Base-by-base conservation (phyloP, 2,113 vertebrate genomes). In the Apaloderma vittatum region DNA sequence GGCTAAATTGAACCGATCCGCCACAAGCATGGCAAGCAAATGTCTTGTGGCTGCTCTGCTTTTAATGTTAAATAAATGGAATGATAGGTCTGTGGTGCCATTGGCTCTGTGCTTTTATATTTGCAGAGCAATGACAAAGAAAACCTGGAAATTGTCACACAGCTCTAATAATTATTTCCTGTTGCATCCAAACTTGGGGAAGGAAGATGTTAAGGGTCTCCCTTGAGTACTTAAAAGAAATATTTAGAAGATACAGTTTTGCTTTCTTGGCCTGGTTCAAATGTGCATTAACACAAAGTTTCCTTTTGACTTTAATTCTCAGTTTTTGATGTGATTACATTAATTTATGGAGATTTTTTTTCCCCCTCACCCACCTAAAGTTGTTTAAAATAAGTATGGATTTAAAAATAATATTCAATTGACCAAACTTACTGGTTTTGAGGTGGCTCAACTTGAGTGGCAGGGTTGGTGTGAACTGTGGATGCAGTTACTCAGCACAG, bases 201-300 rank as follows among this genome's bases (percentile, higher is more conserved):
- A 63, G 66, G 79, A 83, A 73, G 55, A 24, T 58, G 15, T 75
- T 75, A 14, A 90, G 37, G 24, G 36, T 40, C 21, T 88, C 74
- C 22, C 15, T 80, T 67, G 67, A 77, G 26, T 74, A 70, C 65
- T 92, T 91, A 6, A 26, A 61, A 88, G 11, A 80, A 51, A 61
- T 90, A 9, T 91, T 89, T 78, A 34, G 36, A 78, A 70, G 20
- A 63, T 52, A 63, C 3, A 36, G 23, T 73, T 15, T 91, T 93
- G 36, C 96, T 97, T 97, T 96, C 86, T 97, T 97, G 96, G 78
- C 86, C 94, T 97, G 81, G 88, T 96, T 97, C 96, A 97, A 96
- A 93, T 97, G 63, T 94, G 85, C 88, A 73, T 96, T 97, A 93
- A 96, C 96, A 86, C 92, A 96, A 84, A 75, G 48, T 73, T 93